phyloP scores from a whole-genome alignment of 1,140 invertebrate species.

The Drosophila seguyi region DNA sequence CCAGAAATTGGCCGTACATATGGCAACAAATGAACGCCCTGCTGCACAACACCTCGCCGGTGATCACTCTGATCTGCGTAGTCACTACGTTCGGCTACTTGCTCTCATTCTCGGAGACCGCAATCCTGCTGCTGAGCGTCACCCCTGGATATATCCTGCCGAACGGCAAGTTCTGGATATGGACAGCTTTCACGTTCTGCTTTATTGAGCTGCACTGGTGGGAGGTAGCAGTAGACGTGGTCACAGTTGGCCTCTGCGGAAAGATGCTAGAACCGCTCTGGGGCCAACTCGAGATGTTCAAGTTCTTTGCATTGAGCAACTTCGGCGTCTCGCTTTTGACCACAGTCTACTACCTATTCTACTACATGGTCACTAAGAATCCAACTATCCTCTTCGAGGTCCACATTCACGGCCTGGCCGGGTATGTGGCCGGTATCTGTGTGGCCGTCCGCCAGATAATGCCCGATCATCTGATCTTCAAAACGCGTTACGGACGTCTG shows the following conservation, averaged over 20 bases:
- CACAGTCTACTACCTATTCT: slow-evolving; percentile 92
- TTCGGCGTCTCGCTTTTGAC: slow-evolving; percentile 90
- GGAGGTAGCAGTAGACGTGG: slow-evolving; percentile 95
- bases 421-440: slow-evolving; percentile 94
- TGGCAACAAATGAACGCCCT: slow-evolving; percentile 92
- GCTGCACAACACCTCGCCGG: slow-evolving; percentile 93
- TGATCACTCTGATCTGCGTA: slow-evolving; percentile 95
- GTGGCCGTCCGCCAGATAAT: slow-evolving; percentile 99
- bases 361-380: slow-evolving; percentile 95
- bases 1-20: slow-evolving; percentile 92
- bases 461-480: slow-evolving; percentile 96
- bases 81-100: slow-evolving; percentile 94
- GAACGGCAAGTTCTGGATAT: slow-evolving; percentile 94
- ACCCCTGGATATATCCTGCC: slow-evolving; percentile 97
- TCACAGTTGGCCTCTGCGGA: slow-evolving; percentile 96
- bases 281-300: slow-evolving; percentile 97
- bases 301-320: slow-evolving; percentile 96
- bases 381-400: slow-evolving; percentile 95
- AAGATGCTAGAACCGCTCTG: slow-evolving; percentile 98
- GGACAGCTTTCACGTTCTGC: slow-evolving; percentile 97
- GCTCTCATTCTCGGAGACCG: slow-evolving; percentile 92
- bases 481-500: slow-evolving; percentile 95
- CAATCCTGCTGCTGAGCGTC: slow-evolving; percentile 92
- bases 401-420: slow-evolving; percentile 96
- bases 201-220: slow-evolving; percentile 97